These are phyloP conservation scores for Argopecten irradians DNA, from an alignment of 1,140 invertebrate species.

Conservation along the genomic window DNA sequence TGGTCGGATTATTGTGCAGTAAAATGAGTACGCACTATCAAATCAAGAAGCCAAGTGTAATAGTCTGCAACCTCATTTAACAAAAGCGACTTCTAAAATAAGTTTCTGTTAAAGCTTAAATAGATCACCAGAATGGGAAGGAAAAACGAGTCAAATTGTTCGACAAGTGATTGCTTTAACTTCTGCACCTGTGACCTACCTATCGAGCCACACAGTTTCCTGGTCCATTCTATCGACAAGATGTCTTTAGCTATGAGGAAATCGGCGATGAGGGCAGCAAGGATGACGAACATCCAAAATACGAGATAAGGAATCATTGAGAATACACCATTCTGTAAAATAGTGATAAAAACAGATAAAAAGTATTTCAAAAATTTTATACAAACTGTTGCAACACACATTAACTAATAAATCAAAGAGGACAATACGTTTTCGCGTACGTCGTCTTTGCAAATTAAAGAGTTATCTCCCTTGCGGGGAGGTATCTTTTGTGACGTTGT, in stretches of 20 bases:
- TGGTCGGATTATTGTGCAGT: too few relatives aligned
- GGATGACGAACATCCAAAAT: constrained; percentile 88
- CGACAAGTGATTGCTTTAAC: neutral
- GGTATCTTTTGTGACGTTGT: neutral
- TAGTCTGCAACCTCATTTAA: neutral
- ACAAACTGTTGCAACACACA: too few relatives aligned
- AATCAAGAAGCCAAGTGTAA: neutral
- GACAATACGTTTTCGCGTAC: neutral
- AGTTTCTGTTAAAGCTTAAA: neutral
- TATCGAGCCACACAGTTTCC: constrained; percentile 79
- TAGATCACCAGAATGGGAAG: neutral
- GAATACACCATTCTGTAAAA: constrained; percentile 87
- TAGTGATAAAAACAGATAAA: neutral
- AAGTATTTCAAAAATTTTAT: too few relatives aligned
- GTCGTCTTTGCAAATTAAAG: too few relatives aligned
- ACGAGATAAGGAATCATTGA: constrained; percentile 92
- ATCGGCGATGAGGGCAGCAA: constrained; percentile 89
- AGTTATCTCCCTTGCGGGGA: too few relatives aligned
- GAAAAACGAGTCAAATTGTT: neutral
- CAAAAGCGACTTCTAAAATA: neutral
- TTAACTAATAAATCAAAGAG: too few relatives aligned
- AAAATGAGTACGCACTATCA: too few relatives aligned
- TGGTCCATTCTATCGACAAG: constrained; percentile 78
- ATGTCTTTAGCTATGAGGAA: constrained; percentile 82
- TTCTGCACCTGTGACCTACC: constrained; percentile 39